Base-by-base conservation (phyloP, 2,113 vertebrate genomes). In the Trochalopteron elliotii region DNA sequence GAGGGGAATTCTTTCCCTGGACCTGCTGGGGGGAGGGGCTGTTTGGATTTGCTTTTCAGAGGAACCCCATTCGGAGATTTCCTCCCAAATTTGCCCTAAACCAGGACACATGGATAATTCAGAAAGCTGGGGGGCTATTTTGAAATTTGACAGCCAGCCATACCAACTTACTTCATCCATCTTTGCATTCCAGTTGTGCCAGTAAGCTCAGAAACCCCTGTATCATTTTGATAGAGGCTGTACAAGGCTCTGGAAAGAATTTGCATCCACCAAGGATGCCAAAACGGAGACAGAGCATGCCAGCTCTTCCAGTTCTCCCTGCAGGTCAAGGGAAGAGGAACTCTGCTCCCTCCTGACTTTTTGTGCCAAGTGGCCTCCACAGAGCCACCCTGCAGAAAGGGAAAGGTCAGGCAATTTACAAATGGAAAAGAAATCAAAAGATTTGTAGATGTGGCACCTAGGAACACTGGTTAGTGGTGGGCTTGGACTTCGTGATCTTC, bases 391-490 rank as follows among this genome's bases (percentile, higher is more conserved):
- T 20, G 33, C 24, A 57, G 28, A 45, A 68, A 61, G 12, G 9
- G 35, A 65, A 57, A 0, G 0, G 9, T 52, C 65, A 70, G 13
- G 10, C 0, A 5, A 59, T 24, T 45, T 40, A n/a, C 8, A 56
- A 61, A 53, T 6, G 50, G 50, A 42, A 27, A 81, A 61, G 23
- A 83, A 88, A 80, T 22, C 17, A 27, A 42, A 61, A 31, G 14
- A 30, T 22, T 10, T 35, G 35, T 31, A 31, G 17, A 40, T 42
- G 63, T 33, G 21, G 35, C 18, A 42, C 18, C 42, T 42, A 47
- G 55, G 14, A 31, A 42, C 10, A 28, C 7, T 10, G 18, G 31
- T 56, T 27, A 69, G 15, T 9, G 18, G 40, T 42, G 31, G 40
- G 42, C 8, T 7, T 42, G 55, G 22, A 27, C 30, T 55, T 47